Evolutionary conservation across 2,888 invertebrate genomes (phyloP).

Genomic region (Marronus borbonicus): DNA sequence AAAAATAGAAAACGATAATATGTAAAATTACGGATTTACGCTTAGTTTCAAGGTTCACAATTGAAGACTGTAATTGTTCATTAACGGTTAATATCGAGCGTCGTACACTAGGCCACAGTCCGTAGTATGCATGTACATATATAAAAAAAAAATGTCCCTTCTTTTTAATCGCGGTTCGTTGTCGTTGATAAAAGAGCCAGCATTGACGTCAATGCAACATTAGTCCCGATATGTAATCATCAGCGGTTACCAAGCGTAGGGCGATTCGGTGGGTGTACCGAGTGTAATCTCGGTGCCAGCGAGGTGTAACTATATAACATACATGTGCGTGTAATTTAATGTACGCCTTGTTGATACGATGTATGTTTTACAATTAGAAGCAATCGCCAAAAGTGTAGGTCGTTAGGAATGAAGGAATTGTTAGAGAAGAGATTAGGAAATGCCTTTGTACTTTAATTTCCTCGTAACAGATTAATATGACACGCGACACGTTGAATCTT

Average conservation of each 20-base stretch:
- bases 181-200: slow-evolving; percentile 18
- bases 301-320: background rate
- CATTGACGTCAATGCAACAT: slow-evolving; percentile 43
- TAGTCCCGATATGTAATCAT: slow-evolving; percentile 35
- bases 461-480: too few species aligned
- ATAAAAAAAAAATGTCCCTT: slow-evolving; percentile 10
- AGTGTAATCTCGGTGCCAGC: background rate
- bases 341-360: background rate
- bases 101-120: too few species aligned
- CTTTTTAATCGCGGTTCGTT: slow-evolving; percentile 10
- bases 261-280: slow-evolving; percentile 27
- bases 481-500: too few species aligned
- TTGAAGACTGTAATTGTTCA: too few species aligned
- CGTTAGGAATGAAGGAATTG: too few species aligned
- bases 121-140: background rate
- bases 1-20: too few species aligned
- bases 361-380: background rate
- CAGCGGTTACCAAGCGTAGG: slow-evolving; percentile 10
- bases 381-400: background rate
- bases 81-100: too few species aligned
- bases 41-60: too few species aligned
- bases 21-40: too few species aligned
- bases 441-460: too few species aligned
- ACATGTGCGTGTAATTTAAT: too few species aligned
- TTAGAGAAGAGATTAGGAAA: too few species aligned